These are phyloP conservation scores for Tympanoctomys barrerae DNA, from an alignment of 2,797 vertebrate genomes.

Conservation along the genomic window DNA sequence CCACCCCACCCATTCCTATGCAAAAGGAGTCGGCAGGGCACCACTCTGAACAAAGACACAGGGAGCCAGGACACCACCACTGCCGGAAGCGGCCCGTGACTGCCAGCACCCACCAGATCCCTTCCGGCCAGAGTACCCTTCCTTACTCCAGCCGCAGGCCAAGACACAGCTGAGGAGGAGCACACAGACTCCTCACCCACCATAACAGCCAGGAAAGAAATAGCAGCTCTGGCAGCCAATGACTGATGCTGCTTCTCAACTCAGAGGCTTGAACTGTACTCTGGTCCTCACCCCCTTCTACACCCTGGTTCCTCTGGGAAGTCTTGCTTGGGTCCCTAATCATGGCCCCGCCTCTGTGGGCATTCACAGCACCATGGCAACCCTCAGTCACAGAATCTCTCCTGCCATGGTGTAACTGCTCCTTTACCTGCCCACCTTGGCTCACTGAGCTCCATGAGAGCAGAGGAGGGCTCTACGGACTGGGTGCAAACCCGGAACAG, in stretches of 20 bases:
- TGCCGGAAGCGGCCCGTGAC: not conserved
- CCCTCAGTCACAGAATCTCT: not conserved
- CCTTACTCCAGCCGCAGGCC: not conserved
- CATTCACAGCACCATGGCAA: not conserved
- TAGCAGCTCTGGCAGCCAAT: not conserved
- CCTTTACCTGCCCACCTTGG: not conserved
- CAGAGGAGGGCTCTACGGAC: not conserved
- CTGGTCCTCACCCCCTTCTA: not conserved
- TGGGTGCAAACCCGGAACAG: not conserved
- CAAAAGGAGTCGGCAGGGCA: not conserved
- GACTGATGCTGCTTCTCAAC: not conserved
- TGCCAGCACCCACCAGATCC: rapidly evolving
- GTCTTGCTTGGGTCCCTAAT: not conserved
- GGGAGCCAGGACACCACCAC: not conserved
- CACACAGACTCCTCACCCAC: not conserved
- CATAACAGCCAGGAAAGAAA: not conserved
- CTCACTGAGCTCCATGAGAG: not conserved
- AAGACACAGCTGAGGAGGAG: not conserved
- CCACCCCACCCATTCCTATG: not conserved
- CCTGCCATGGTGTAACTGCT: not conserved
- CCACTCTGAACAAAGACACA: not conserved
- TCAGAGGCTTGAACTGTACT: not conserved
- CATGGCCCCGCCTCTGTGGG: not conserved
- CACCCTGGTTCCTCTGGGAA: not conserved
- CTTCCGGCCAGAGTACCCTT: not conserved